Conservation (phyloP, 64 coral and sea anemone genomes). For the Stichodactyla mertensii region DNA sequence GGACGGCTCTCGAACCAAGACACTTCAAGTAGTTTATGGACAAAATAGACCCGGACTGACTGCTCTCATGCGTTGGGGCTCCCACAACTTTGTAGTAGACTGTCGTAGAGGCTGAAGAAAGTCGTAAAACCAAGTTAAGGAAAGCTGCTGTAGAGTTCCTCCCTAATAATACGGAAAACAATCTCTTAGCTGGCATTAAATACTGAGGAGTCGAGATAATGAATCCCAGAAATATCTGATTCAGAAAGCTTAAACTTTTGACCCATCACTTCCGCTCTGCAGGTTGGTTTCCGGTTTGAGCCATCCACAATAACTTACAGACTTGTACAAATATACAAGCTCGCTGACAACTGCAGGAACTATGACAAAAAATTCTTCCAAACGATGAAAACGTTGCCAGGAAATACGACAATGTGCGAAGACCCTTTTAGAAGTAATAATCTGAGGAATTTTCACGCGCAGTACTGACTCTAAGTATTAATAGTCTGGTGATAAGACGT, state of each 20-base stretch:
- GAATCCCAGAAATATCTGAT: constrained; percentile 22
- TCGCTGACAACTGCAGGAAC: constrained; percentile 3
- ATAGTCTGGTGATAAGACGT: not conserved
- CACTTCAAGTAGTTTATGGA: not conserved
- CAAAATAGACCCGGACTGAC: not conserved
- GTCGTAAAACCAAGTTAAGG: not conserved
- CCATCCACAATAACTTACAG: not conserved
- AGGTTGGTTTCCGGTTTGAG: constrained; percentile 23
- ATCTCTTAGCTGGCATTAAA: not conserved
- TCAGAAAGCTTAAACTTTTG: constrained; percentile 14
- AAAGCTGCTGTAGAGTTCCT: not conserved
- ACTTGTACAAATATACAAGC: not conserved
- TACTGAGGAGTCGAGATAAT: constrained; percentile 11
- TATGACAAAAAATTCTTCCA: not conserved
- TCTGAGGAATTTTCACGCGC: not conserved
- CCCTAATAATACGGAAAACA: not conserved
- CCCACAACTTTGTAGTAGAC: not conserved
- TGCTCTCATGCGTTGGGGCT: not conserved
- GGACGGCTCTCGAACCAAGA: not conserved
- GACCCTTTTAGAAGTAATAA: not conserved
- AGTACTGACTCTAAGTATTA: not conserved
- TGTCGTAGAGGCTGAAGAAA: not conserved
- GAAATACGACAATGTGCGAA: not conserved
- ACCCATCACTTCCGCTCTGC: constrained; percentile 4
- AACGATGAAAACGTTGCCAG: not conserved